Evolutionary conservation across 2,888 invertebrate genomes (phyloP).

Genomic region (Netelia fuscicornis): DNA sequence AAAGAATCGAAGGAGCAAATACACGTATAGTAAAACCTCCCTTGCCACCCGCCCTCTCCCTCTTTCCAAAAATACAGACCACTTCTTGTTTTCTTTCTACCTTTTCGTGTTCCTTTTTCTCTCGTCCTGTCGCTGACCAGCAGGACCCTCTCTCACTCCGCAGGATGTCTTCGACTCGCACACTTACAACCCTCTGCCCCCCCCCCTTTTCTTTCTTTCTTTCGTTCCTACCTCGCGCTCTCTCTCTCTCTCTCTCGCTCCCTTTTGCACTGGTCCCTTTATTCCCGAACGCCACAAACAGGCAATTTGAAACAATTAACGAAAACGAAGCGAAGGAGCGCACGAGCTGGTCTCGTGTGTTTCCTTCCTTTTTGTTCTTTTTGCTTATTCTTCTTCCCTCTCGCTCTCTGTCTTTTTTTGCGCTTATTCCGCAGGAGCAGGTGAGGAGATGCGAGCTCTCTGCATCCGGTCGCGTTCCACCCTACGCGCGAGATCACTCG

Average conservation of each 20-base stretch:
- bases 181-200: conserved; percentile 5
- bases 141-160: conserved; percentile 17
- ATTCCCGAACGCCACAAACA: conserved; percentile 20
- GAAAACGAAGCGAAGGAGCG: conserved; percentile 50
- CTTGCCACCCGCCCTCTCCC: no score
- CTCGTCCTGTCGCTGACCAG: conserved; percentile 49
- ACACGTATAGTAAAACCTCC: neutral
- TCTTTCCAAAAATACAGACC: no score
- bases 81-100: no score
- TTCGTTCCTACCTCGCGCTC: neutral
- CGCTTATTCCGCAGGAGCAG: conserved; percentile 36
- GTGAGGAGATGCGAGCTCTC: conserved; percentile 51
- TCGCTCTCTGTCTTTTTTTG: neutral
- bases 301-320: conserved; percentile 65
- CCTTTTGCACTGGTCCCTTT: neutral
- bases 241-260: neutral
- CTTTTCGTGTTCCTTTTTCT: no score
- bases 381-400: conserved; percentile 5
- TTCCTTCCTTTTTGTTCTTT: neutral
- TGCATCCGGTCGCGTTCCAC: conserved; percentile 25
- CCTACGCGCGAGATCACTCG: neutral
- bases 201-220: neutral
- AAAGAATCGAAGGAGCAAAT: conserved; percentile 65
- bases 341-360: conserved; percentile 25
- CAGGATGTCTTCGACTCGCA: conserved; percentile 32